Percentiles rank a stretch among this genome's conserved stretches.
Conservation (phyloP, 2,888 invertebrate genomes). For the Seira ritae region DNA sequence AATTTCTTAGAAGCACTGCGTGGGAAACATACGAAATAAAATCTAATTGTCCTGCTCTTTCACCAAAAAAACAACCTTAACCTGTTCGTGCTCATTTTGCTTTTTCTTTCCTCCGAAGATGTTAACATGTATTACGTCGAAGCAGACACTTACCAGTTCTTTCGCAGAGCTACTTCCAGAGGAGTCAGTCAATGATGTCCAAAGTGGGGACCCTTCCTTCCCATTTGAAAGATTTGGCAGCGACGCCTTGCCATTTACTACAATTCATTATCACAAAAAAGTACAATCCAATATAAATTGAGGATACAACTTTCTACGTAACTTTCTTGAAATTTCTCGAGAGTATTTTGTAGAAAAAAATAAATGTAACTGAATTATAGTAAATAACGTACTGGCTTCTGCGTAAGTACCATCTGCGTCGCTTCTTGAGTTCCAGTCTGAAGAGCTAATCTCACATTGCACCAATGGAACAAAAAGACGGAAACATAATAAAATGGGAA, state of each 20-base stretch:
- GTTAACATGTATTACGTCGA: neutral
- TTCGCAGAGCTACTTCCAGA: neutral
- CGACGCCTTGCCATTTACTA: neutral
- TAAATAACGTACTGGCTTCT: too few species aligned
- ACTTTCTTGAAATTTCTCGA: too few species aligned
- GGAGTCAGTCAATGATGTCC: neutral
- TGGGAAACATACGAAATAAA: too few species aligned
- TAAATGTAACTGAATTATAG: too few species aligned
- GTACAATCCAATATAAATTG: too few species aligned
- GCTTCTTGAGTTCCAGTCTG: constrained; percentile 42
- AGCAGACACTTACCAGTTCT: constrained; percentile 31
- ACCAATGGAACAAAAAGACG: constrained; percentile 36
- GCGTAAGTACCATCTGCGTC: constrained; percentile 24
- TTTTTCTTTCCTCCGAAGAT: neutral
- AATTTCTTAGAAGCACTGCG: too few species aligned
- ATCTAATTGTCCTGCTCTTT: neutral
- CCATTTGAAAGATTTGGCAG: neutral
- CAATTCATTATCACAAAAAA: too few species aligned
- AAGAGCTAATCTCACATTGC: constrained; percentile 22
- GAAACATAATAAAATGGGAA: constrained; percentile 31
- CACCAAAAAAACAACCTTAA: too few species aligned
- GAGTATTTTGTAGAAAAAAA: neutral
- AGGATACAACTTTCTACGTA: too few species aligned
- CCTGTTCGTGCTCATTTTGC: neutral
- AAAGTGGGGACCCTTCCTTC: neutral